Evolutionary conservation across 2,113 vertebrate genomes (phyloP).

Genomic region (Hylia prasina): DNA sequence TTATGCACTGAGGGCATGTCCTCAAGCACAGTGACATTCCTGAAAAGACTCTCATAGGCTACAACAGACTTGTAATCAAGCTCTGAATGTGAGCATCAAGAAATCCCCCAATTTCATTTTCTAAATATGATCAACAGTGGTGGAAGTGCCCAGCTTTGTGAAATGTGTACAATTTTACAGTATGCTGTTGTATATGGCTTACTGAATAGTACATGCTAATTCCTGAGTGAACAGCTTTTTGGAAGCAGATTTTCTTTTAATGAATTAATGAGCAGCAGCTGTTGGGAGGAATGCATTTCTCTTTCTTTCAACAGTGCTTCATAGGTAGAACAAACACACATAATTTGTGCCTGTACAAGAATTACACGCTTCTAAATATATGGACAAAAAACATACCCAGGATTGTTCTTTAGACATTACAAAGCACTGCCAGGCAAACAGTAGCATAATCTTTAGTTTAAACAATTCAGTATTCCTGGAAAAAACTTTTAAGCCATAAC

Average conservation of each 20-base stretch:
- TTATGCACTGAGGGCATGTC: fast-evolving
- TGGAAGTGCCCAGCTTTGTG: neutral
- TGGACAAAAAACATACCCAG: neutral
- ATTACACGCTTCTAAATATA: neutral
- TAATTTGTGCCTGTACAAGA: neutral
- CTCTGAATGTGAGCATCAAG: neutral
- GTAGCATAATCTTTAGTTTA: neutral
- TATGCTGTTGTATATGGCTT: fast-evolving
- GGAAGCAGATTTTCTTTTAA: neutral
- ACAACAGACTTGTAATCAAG: neutral
- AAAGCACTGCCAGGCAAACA: neutral
- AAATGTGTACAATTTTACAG: neutral
- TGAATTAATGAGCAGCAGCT: neutral
- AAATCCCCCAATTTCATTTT: neutral
- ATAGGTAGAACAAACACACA: neutral
- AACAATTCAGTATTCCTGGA: neutral
- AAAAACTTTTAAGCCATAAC: neutral
- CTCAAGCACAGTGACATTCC: neutral
- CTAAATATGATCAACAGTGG: neutral
- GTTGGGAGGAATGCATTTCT: neutral
- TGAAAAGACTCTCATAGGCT: neutral
- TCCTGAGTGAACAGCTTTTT: neutral
- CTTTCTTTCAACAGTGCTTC: neutral
- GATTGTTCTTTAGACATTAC: neutral
- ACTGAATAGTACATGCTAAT: neutral